Conservation (phyloP, 2,113 vertebrate species). For the Fulica atra region DNA sequence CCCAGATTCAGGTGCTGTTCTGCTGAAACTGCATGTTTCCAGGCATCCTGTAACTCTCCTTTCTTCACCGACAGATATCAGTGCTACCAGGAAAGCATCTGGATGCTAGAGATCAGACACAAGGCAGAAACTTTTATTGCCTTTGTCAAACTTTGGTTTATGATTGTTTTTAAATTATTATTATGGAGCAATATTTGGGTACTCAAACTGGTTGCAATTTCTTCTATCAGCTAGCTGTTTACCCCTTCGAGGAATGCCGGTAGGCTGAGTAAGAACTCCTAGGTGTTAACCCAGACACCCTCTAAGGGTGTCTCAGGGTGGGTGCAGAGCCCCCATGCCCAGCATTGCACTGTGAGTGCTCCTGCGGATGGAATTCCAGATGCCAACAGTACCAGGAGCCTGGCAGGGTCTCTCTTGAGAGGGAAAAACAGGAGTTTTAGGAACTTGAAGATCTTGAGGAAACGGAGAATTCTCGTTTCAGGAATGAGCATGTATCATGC, state of each 20-base stretch:
- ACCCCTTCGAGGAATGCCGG: not conserved
- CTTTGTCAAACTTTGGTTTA: not conserved
- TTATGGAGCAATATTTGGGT: not conserved
- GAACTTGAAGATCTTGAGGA: not conserved
- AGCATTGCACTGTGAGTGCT: not conserved
- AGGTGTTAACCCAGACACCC: not conserved
- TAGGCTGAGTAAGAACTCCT: not conserved
- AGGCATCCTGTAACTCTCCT: not conserved
- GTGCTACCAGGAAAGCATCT: not conserved
- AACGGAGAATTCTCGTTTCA: not conserved
- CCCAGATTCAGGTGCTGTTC: not conserved
- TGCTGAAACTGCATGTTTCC: not conserved
- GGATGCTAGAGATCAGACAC: not conserved
- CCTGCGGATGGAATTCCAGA: not conserved
- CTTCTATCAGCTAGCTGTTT: not conserved
- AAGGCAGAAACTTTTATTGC: not conserved
- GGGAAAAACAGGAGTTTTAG: not conserved
- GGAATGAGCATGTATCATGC: fast-evolving
- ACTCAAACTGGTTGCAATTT: not conserved
- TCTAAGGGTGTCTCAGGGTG: not conserved
- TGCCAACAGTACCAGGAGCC: not conserved
- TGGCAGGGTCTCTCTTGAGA: not conserved
- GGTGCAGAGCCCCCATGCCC: not conserved
- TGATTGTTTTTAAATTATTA: not conserved
- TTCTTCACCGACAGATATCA: not conserved